Evolutionary conservation across 2,797 vertebrate genomes (phyloP).

Genomic region (Manis pentadactyla): DNA sequence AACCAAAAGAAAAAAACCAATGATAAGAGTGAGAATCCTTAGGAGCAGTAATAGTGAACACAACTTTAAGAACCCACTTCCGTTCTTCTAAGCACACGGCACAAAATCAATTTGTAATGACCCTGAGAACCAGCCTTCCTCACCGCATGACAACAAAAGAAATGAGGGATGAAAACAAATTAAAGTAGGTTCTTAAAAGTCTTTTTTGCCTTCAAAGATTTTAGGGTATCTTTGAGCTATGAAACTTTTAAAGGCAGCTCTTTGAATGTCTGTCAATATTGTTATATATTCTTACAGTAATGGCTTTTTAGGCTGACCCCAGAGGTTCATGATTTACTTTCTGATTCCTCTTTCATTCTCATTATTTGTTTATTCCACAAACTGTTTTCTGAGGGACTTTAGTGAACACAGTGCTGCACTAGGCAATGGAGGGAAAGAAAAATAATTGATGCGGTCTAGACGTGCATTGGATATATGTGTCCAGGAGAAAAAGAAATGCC

Average conservation of each 20-base stretch:
- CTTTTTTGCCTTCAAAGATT: slow-evolving; percentile 79
- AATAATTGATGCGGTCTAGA: neutral
- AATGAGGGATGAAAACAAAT: slow-evolving; percentile 83
- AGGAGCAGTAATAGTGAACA: slow-evolving; percentile 81
- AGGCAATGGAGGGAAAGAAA: neutral
- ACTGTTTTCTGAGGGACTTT: neutral
- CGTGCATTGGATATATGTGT: neutral
- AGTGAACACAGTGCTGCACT: neutral
- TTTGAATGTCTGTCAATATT: slow-evolving; percentile 76
- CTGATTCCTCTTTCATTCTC: slow-evolving; percentile 48
- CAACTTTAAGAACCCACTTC: slow-evolving; percentile 82
- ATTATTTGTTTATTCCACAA: slow-evolving; percentile 50
- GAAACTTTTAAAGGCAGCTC: slow-evolving; percentile 76
- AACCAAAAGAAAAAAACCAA: slow-evolving; percentile 81
- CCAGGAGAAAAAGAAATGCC: neutral
- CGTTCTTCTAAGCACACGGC: slow-evolving; percentile 84
- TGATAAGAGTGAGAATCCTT: slow-evolving; percentile 86
- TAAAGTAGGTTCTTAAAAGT: slow-evolving; percentile 81
- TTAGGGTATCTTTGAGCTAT: slow-evolving; percentile 77
- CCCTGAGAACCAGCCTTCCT: slow-evolving; percentile 83
- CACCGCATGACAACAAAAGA: slow-evolving; percentile 81
- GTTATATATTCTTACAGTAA: slow-evolving; percentile 60
- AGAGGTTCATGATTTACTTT: slow-evolving; percentile 29
- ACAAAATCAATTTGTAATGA: slow-evolving; percentile 88
- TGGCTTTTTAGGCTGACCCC: slow-evolving; percentile 63